Conservation (phyloP, 2,797 vertebrate species). For the Hybognathus amarus region DNA sequence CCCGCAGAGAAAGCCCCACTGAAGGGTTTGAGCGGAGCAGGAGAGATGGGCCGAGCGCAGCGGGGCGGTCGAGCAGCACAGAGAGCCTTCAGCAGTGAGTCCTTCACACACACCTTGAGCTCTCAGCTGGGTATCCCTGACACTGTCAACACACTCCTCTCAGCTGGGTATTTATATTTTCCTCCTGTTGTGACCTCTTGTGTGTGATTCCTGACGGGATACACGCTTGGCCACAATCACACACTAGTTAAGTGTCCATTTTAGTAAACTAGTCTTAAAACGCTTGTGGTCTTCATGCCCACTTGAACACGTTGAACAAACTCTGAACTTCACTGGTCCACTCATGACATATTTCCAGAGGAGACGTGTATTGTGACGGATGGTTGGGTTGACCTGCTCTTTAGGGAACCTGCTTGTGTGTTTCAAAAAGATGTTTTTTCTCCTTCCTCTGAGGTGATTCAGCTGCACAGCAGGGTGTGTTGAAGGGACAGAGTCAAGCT, state of each 20-base stretch:
- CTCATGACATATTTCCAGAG: too few species aligned
- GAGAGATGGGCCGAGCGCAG: constrained; percentile 67
- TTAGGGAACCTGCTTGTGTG: not conserved
- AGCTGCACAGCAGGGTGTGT: constrained; percentile 62
- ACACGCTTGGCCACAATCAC: too few species aligned
- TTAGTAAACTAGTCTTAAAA: too few species aligned
- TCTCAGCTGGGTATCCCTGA: too few species aligned
- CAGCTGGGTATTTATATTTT: too few species aligned
- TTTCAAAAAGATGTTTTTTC: not conserved
- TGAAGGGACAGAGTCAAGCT: constrained; percentile 75
- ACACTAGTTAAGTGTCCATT: too few species aligned
- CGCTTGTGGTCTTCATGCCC: too few species aligned
- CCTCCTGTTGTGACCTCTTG: too few species aligned
- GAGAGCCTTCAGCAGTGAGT: not conserved
- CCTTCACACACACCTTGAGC: not conserved
- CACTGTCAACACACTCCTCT: too few species aligned
- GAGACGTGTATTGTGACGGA: rapidly evolving
- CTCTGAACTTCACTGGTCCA: not conserved
- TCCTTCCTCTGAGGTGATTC: constrained; percentile 34
- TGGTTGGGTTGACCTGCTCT: not conserved
- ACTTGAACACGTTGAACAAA: too few species aligned
- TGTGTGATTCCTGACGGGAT: too few species aligned
- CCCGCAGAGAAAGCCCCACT: constrained; percentile 75
- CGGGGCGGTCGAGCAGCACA: constrained; percentile 74
- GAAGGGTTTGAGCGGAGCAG: constrained; percentile 62